Base-by-base conservation (phyloP, 1,140 invertebrate genomes). In the Macrostomum lignano region DNA sequence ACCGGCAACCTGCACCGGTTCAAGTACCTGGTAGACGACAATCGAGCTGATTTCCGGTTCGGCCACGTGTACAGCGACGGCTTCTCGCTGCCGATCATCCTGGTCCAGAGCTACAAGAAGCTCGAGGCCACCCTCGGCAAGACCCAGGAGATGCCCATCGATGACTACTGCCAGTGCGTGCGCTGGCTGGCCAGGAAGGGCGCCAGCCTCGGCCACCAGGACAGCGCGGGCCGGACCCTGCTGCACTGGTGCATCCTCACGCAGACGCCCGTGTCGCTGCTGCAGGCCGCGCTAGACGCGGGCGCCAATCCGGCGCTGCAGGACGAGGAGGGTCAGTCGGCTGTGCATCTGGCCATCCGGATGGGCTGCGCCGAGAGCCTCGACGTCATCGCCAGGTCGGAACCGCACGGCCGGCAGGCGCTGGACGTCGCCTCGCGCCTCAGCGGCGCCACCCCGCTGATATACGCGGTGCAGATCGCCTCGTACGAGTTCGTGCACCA, bases 401-500 rank as follows among this genome's bases (percentile, higher is more conserved):
- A 28, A 7, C 3, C 26, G 4, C 14, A 28, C 9, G 17, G 17
- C 9, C 26, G 14, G 14, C 7, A 9, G 14, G 26, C 17, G 17
- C 9, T 28, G 14, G 26, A 28, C 7, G 4, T 3, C 19, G 14
- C 26, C 3, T 28, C 26, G 9, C 14, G 19, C 15, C 15, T 17
- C 3, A 28, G 26, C 19, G 26, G 26, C 4, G 26, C 26, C 9
- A 28, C 26, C 5, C 26, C 26, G 4, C 19, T 28, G 26, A 28
- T 28, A 15, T 28, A 28, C 19, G 26, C 26, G 9, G 26, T 28
- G 15, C 26, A 28, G 19, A 28, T 28, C 26, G 26, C 14, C 3
- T 14, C 26, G 15, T 14, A 15, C 7, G 36, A 31, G 9, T 21
- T 38, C 3, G 37, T 38, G 13, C 17, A 25, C n/a, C 10, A 36